Percentiles rank a stretch among this genome's conserved stretches.
phyloP scores from a whole-genome alignment of 2,888 invertebrate genomes.

The Caenorhabditis sp. region DNA sequence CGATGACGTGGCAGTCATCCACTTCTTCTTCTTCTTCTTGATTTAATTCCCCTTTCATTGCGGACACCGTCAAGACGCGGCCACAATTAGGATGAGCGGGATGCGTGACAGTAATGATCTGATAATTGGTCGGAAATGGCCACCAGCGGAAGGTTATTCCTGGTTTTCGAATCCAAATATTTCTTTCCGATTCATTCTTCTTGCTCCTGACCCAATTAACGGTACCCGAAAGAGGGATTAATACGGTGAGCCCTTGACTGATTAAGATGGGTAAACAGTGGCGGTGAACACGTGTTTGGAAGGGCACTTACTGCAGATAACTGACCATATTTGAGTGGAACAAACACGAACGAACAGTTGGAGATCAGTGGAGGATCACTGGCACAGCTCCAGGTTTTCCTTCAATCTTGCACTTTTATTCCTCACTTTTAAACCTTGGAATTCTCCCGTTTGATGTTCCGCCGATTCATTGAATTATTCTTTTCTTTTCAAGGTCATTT shows the following conservation, averaged over 20 bases:
- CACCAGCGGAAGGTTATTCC: background rate
- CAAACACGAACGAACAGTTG: too few relatives aligned
- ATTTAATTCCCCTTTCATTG: too few relatives aligned
- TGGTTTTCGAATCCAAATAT: background rate
- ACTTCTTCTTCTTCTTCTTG: background rate
- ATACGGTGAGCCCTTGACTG: background rate
- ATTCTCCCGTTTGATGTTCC: too few relatives aligned
- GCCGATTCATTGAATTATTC: too few relatives aligned
- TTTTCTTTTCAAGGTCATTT: too few relatives aligned
- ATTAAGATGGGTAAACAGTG: constrained; percentile 13
- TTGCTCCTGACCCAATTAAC: background rate
- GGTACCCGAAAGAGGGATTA: constrained; percentile 1
- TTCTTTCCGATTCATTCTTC: too few relatives aligned
- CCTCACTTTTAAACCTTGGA: too few relatives aligned
- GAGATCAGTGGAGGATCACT: too few relatives aligned
- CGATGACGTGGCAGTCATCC: background rate
- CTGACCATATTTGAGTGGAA: too few relatives aligned
- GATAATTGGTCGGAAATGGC: constrained; percentile 3
- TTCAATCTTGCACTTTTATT: too few relatives aligned
- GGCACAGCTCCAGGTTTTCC: too few relatives aligned
- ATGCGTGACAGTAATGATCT: background rate
- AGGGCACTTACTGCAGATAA: constrained; percentile 1
- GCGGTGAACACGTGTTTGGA: constrained; percentile 18
- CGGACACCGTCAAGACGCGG: background rate
- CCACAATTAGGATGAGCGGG: constrained; percentile 1